A percentile compares a stretch with the other conserved stretches of the same genome.
Conservation (phyloP, 2,888 invertebrate species). For the Leistus spinibarbis region DNA sequence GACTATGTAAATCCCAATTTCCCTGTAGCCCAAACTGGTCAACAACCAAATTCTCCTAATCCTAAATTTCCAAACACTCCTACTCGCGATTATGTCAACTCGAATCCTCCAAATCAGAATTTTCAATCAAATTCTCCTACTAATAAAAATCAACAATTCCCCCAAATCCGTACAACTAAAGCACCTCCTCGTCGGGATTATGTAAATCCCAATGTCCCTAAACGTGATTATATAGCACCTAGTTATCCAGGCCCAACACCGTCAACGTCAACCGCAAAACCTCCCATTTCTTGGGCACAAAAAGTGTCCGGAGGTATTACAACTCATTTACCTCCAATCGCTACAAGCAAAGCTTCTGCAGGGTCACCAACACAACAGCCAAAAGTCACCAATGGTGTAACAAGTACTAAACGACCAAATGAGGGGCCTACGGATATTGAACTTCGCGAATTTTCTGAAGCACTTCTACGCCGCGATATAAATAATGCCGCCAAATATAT, state of each 20-base stretch:
- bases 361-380: constrained; percentile 20
- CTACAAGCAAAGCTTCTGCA: constrained; percentile 41
- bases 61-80: constrained; percentile 10
- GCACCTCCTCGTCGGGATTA: constrained; percentile 17
- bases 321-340: constrained; percentile 12
- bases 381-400: no score
- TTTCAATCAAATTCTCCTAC: not conserved
- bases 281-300: constrained; percentile 38
- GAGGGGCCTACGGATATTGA: constrained; percentile 67
- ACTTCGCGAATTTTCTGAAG: constrained; percentile 72
- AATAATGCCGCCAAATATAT: constrained; percentile 76
- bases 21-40: constrained; percentile 9
- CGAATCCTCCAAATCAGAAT: not conserved
- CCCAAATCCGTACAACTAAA: no score
- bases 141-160: not conserved
- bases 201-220: constrained; percentile 17
- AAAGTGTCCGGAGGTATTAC: constrained; percentile 42
- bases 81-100: constrained; percentile 23
- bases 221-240: constrained; percentile 28
- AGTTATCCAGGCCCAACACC: not conserved
- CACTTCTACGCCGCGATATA: constrained; percentile 70
- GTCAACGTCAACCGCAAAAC: not conserved
- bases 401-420: constrained; percentile 29
- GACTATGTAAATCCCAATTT: constrained; percentile 27
- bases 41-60: constrained; percentile 11